Percentiles rank a stretch among this genome's conserved stretches.
These are phyloP conservation scores for Zeuzera pyrina DNA, from an alignment of 2,888 invertebrate genomes.

Conservation along the genomic window DNA sequence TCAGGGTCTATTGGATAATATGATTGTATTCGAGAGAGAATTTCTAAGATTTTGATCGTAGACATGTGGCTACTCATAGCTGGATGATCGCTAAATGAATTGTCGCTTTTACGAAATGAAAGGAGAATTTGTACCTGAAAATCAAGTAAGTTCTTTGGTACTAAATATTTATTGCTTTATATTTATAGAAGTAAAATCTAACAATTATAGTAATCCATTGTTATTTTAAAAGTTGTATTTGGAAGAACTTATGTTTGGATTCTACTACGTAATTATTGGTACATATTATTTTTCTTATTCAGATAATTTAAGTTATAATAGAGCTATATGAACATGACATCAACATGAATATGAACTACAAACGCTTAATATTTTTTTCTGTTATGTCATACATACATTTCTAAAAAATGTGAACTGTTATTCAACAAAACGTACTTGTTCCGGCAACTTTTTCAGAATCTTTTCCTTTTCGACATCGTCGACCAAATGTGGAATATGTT, in stretches of 20 bases:
- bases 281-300: too few relatives aligned
- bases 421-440: slow-evolving; percentile 64
- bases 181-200: too few relatives aligned
- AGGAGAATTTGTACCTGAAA: slow-evolving; percentile 75
- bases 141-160: too few relatives aligned
- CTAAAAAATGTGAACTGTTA: too few relatives aligned
- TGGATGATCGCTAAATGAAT: slow-evolving; percentile 78
- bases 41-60: slow-evolving; percentile 74
- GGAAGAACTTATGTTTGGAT: too few relatives aligned
- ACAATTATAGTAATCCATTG: too few relatives aligned
- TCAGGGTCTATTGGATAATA: slow-evolving; percentile 76
- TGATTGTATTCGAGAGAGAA: slow-evolving; percentile 73
- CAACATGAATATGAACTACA: neutral
- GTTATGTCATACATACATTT: too few relatives aligned
- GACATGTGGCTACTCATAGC: slow-evolving; percentile 74
- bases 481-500: slow-evolving; percentile 65
- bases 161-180: too few relatives aligned
- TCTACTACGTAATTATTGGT: too few relatives aligned
- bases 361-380: too few relatives aligned
- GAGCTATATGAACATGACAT: neutral
- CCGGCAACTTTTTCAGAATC: slow-evolving; percentile 67
- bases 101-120: slow-evolving; percentile 76
- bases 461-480: slow-evolving; percentile 65
- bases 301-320: too few relatives aligned
- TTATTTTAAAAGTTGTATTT: too few relatives aligned